A percentile compares a stretch with the other conserved stretches of the same genome.
phyloP scores from a whole-genome alignment of 2,113 vertebrate species.

The Puntigrus tetrazona region DNA sequence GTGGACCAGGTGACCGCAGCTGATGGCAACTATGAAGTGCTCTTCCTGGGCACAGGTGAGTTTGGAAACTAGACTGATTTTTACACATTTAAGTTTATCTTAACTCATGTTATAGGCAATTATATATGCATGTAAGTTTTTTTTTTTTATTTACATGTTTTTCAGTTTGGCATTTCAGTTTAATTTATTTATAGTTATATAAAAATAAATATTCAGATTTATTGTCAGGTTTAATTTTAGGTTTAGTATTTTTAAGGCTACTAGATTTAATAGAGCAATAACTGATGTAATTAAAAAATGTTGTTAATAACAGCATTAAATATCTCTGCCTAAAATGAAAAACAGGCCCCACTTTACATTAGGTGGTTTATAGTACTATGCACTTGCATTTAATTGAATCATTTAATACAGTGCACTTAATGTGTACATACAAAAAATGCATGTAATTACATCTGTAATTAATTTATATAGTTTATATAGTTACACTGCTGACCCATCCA shows the following conservation, averaged over 20 bases:
- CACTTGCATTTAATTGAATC: no score
- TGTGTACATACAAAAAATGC: no score
- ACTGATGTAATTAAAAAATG: not conserved
- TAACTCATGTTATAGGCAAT: not conserved
- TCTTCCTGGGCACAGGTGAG: constrained; percentile 97
- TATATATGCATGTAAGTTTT: not conserved
- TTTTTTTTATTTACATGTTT: not conserved
- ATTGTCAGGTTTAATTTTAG: not conserved
- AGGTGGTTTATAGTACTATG: no score
- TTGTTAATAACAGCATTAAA: not conserved
- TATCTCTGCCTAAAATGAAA: not conserved
- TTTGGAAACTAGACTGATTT: not conserved
- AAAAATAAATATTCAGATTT: not conserved
- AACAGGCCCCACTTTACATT: no score
- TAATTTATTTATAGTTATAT: not conserved
- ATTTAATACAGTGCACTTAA: no score
- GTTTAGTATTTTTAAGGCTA: no score
- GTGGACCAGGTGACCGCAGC: constrained; percentile 98
- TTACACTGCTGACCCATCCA: no score
- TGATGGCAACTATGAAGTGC: constrained; percentile 97
- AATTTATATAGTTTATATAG: no score
- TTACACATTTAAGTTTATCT: not conserved
- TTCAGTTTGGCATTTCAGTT: not conserved
- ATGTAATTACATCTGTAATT: no score
- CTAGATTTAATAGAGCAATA: not conserved